Evolutionary conservation across 2,797 vertebrate genomes (phyloP), one percentile per base, ranked within the genome.

Genomic region (Alfaro cultratus): DNA sequence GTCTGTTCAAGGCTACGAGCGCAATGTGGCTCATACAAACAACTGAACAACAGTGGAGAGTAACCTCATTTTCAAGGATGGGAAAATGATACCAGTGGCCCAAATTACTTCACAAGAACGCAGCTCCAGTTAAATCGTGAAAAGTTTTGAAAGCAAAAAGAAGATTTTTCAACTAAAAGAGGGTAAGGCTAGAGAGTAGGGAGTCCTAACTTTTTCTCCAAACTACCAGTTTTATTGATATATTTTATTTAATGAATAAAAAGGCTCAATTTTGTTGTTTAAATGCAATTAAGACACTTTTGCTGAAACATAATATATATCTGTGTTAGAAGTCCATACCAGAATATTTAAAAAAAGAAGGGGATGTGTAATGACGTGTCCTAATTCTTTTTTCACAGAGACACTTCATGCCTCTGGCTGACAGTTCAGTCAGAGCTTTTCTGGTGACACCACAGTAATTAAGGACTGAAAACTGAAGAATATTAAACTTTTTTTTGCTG

Each of bases 61-160:
- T 88, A 92, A 86, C 77, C 92, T 79, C 78, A 73, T 93, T 93
- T 85, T 84, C 62, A 75, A 83, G 83, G 85, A 85, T 76, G 87
- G 84, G 89, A 43, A 49, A 86, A 88, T 83, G 86, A 84, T 89
- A 91, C 83, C 83, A 85, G 64, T 92, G 93, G 89, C 94, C 93
- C 86, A 86, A 80, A 93, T 94, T 92, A 92, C 91, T 93, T 93
- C 92, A 94, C 92, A 88, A 80, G 74, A 91, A 87, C 77, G 76
- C 76, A 82, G 83, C 84, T 89, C 91, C 83, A 86, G 90, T 95
- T 91, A 88, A 88, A 90, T 92, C 89, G 93, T 85, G 21, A 75
- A 87, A 89, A 91, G 85, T 90, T 92, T 93, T 89, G 46, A 77
- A 84, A 83, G 85, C 85, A 10, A 76, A 78, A 70, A 43, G 64